These are phyloP conservation scores for Unio pictorum DNA, from an alignment of 2,888 invertebrate genomes.

Conservation along the genomic window DNA sequence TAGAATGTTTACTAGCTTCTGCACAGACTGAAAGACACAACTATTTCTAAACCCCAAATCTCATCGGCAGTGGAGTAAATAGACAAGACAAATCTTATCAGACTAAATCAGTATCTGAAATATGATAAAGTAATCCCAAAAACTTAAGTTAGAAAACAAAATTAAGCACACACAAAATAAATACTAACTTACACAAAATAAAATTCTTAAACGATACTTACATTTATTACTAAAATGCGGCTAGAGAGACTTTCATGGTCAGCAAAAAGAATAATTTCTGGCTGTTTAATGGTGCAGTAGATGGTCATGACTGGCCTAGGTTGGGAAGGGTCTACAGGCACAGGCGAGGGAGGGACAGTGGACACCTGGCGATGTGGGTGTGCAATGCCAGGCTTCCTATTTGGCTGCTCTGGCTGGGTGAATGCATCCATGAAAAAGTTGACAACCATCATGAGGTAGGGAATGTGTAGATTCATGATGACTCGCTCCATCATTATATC, in stretches of 20 bases:
- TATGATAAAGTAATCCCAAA: neutral
- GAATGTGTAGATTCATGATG: slow-evolving; percentile 81
- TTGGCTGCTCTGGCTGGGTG: slow-evolving; percentile 14
- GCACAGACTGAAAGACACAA: too few species aligned
- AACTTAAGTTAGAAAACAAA: neutral
- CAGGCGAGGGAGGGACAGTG: slow-evolving; percentile 73
- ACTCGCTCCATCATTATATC: slow-evolving; percentile 84
- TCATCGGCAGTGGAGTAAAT: too few species aligned
- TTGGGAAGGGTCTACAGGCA: slow-evolving; percentile 14
- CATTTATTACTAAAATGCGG: slow-evolving; percentile 79
- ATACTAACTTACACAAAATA: slow-evolving; percentile 32
- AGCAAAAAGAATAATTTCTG: slow-evolving; percentile 84
- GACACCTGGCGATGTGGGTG: slow-evolving; percentile 3
- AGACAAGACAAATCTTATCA: too few species aligned
- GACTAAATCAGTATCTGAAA: too few species aligned
- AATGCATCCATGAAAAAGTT: slow-evolving; percentile 78
- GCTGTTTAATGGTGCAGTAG: slow-evolving; percentile 82
- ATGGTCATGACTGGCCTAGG: slow-evolving; percentile 75
- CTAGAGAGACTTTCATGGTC: slow-evolving; percentile 72
- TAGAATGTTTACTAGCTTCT: too few species aligned
- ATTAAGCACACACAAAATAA: slow-evolving; percentile 25
- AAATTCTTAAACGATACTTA: slow-evolving; percentile 33
- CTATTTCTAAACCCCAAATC: too few species aligned
- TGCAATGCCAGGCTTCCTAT: slow-evolving; percentile 3
- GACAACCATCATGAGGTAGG: slow-evolving; percentile 78